Conservation (phyloP, 1,140 invertebrate species). For the Drosophila rhopaloa region DNA sequence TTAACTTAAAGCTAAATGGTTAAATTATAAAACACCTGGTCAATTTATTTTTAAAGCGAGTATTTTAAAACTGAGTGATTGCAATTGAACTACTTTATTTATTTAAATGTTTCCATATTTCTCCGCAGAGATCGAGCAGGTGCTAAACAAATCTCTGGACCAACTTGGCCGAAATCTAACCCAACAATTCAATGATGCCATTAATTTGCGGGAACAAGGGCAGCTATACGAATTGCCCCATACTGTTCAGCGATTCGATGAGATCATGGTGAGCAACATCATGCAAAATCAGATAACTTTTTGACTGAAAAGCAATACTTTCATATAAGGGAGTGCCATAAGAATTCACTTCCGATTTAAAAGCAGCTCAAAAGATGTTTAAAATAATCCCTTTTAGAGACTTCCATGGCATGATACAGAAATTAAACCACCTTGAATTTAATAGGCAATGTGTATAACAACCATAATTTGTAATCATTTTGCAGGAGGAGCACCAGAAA, state of each 20-base stretch:
- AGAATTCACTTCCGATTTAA: too few species aligned
- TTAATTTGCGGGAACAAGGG: slow-evolving; percentile 67
- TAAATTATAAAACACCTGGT: too few species aligned
- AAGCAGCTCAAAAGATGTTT: too few species aligned
- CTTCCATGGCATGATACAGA: too few species aligned
- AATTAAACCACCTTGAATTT: too few species aligned
- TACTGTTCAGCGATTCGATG: slow-evolving; percentile 65
- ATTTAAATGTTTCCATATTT: background rate
- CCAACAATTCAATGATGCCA: slow-evolving; percentile 69
- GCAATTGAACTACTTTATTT: background rate
- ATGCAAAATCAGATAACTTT: background rate
- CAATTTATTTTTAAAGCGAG: too few species aligned
- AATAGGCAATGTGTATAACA: background rate
- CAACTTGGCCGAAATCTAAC: slow-evolving; percentile 66
- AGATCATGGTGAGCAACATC: slow-evolving; percentile 65
- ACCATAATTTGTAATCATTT: background rate
- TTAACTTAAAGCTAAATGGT: too few species aligned
- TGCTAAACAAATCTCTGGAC: slow-evolving; percentile 64
- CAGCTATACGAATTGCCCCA: slow-evolving; percentile 67
- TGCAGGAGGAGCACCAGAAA: slow-evolving; percentile 76
- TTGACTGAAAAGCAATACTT: background rate
- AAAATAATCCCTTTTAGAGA: too few species aligned
- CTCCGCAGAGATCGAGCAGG: slow-evolving; percentile 68
- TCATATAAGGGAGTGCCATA: too few species aligned
- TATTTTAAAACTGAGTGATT: too few species aligned